These are phyloP conservation scores for Trachelipus rathkii DNA, from an alignment of 1,140 invertebrate genomes.

Conservation along the genomic window DNA sequence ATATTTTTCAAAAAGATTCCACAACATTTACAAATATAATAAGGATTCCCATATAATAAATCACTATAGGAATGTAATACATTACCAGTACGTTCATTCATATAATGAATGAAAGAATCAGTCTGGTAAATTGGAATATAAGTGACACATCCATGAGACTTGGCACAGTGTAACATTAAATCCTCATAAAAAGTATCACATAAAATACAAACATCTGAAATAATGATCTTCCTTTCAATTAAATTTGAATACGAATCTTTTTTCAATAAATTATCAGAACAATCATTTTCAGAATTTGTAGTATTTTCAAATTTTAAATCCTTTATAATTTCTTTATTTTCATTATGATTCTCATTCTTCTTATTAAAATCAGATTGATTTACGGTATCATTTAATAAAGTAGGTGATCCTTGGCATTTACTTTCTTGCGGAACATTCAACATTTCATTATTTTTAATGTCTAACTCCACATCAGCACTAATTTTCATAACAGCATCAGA, in stretches of 20 bases:
- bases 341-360: too few relatives aligned
- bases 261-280: background rate
- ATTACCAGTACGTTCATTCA: background rate
- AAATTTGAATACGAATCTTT: background rate
- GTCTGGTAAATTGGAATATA: background rate
- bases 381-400: too few relatives aligned
- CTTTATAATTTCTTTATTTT: too few relatives aligned
- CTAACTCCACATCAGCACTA: too few relatives aligned
- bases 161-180: background rate
- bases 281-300: background rate
- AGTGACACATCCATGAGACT: background rate
- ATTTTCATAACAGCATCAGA: too few relatives aligned
- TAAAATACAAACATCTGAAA: background rate
- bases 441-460: too few relatives aligned
- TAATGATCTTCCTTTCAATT: background rate
- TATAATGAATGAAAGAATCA: background rate
- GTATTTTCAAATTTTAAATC: too few relatives aligned
- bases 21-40: constrained; percentile 18
- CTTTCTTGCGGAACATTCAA: too few relatives aligned
- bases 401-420: too few relatives aligned
- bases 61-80: constrained; percentile 16
- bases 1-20: constrained; percentile 24
- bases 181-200: background rate
- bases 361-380: too few relatives aligned
- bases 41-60: constrained; percentile 16